Conservation (phyloP, 2,113 vertebrate species). For the Psittacara wagleri region DNA sequence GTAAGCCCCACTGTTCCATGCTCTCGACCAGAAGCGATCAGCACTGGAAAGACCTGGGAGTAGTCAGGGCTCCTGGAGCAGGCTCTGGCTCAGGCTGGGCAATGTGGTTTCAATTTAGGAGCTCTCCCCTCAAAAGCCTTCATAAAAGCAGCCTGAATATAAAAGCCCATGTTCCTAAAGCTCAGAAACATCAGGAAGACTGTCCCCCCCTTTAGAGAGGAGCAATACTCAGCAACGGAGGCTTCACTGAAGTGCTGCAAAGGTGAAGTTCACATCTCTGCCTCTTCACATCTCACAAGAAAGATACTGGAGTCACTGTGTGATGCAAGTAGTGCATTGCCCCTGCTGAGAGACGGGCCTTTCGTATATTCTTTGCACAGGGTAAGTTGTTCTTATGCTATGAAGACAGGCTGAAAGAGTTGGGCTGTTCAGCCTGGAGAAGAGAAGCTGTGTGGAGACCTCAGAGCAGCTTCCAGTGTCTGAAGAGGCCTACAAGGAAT, state of each 20-base stretch:
- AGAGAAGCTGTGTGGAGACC: background rate
- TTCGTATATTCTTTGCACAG: background rate
- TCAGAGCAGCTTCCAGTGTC: background rate
- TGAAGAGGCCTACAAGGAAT: background rate
- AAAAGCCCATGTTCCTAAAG: background rate
- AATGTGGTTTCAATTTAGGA: constrained; percentile 30
- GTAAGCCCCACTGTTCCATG: background rate
- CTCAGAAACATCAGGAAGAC: background rate
- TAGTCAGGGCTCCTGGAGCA: background rate
- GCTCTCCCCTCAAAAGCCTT: background rate
- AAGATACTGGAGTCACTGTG: background rate
- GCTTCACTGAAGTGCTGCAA: background rate
- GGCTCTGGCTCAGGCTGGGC: background rate
- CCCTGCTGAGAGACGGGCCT: background rate
- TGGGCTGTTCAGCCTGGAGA: background rate
- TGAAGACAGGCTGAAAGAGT: background rate
- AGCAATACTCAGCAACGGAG: background rate
- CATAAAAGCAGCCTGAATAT: background rate
- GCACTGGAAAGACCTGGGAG: background rate
- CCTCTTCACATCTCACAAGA: background rate
- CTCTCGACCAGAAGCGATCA: background rate
- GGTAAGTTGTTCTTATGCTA: background rate
- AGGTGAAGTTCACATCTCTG: background rate
- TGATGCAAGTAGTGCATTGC: background rate
- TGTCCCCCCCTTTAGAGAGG: background rate